A percentile compares a stretch with the other conserved stretches of the same genome.
phyloP scores from a whole-genome alignment of 2,113 vertebrate species.

The Amazona vittata region DNA sequence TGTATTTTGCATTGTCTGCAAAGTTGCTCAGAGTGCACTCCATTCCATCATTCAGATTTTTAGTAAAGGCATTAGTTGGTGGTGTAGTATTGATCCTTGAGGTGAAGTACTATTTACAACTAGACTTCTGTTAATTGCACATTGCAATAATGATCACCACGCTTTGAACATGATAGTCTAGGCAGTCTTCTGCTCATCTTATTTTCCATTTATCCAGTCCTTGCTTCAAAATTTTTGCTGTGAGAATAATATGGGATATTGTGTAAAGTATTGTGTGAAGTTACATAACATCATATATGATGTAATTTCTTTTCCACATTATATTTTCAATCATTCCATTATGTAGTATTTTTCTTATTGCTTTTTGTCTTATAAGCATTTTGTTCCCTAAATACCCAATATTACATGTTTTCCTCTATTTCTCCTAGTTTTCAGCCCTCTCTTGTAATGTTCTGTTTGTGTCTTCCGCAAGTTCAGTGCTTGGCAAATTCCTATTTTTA shows the following conservation, averaged over 20 bases:
- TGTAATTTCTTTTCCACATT: background rate
- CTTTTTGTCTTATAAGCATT: background rate
- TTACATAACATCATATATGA: fast-evolving
- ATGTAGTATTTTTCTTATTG: background rate
- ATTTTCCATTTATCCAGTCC: background rate
- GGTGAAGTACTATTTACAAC: background rate
- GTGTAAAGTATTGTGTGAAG: background rate
- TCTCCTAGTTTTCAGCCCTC: background rate
- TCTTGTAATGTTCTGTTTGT: background rate
- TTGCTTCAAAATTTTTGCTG: background rate
- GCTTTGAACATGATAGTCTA: background rate
- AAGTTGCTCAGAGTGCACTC: background rate
- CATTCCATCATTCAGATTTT: background rate
- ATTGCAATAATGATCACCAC: background rate
- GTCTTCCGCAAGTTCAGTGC: background rate
- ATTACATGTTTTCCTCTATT: background rate
- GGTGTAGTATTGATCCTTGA: background rate
- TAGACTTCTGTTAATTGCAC: background rate
- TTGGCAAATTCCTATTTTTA: background rate
- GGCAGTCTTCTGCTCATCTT: background rate
- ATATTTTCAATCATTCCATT: background rate
- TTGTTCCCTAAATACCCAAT: background rate
- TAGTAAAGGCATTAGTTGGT: background rate
- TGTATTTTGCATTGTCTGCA: fast-evolving
- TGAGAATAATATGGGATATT: background rate